Evolutionary conservation across 2,797 vertebrate genomes (phyloP).

Genomic region (Tragopan temminckii): DNA sequence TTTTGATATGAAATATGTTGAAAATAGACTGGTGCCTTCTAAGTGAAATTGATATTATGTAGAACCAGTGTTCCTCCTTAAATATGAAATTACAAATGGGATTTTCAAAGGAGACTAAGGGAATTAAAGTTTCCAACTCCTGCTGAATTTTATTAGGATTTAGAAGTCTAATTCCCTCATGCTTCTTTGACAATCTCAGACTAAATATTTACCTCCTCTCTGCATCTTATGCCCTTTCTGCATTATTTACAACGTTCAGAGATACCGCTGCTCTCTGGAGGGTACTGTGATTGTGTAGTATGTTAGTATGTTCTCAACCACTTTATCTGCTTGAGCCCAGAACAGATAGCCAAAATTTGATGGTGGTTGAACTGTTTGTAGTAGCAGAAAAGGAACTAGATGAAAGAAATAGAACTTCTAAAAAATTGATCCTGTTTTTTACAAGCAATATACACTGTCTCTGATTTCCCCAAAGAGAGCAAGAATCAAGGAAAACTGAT

Average conservation of each 20-base stretch:
- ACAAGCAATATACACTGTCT: background rate
- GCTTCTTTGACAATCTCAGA: constrained; percentile 38
- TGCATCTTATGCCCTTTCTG: constrained; percentile 33
- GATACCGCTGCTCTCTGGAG: constrained; percentile 18
- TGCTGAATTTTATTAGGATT: constrained; percentile 51
- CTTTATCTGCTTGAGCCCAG: background rate
- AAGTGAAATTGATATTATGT: background rate
- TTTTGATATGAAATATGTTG: background rate
- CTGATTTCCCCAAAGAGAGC: background rate
- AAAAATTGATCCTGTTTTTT: background rate
- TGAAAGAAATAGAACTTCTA: background rate
- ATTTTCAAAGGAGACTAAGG: constrained; percentile 5
- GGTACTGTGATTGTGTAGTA: background rate
- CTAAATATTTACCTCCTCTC: constrained; percentile 57
- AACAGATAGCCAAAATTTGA: constrained; percentile 16
- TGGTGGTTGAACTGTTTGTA: background rate
- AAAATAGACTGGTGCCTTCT: background rate
- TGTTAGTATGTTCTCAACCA: background rate
- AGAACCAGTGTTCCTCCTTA: constrained; percentile 2
- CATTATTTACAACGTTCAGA: constrained; percentile 45
- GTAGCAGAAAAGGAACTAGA: constrained; percentile 9
- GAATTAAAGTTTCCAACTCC: constrained; percentile 17
- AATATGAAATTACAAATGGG: constrained; percentile 22
- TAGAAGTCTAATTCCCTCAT: constrained; percentile 23
- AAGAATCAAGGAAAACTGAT: background rate